Percentiles rank a stretch among this genome's conserved stretches.
Evolutionary conservation across 2,113 vertebrate genomes (phyloP).

Genomic region (Nicator chloris): DNA sequence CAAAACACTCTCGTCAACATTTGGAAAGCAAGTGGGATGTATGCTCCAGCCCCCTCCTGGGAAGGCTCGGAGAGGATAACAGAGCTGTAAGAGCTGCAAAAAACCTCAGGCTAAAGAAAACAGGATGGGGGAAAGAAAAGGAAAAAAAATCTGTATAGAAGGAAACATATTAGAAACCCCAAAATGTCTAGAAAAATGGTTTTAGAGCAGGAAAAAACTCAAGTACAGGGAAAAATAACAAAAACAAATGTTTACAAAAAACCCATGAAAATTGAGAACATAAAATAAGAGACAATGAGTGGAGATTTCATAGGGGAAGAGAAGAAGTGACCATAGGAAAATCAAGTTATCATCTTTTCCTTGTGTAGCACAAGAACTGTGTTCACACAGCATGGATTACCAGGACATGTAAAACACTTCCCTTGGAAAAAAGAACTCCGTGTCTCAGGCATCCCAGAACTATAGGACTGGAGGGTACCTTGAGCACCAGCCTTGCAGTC

Average conservation of each 20-base stretch:
- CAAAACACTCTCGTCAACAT: constrained; percentile 8
- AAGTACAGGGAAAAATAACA: not conserved
- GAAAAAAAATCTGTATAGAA: not conserved
- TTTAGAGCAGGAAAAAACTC: not conserved
- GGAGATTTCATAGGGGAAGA: not conserved
- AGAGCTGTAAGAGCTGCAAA: not conserved
- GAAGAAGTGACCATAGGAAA: not conserved
- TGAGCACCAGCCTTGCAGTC: not conserved
- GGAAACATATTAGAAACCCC: not conserved
- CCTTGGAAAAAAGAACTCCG: not conserved
- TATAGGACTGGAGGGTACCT: not conserved
- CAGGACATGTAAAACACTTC: not conserved
- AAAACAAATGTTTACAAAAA: not conserved
- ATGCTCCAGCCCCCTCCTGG: not conserved
- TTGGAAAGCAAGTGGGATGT: constrained; percentile 43
- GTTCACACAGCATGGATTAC: not conserved
- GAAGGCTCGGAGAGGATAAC: not conserved
- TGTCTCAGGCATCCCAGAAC: not conserved
- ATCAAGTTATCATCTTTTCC: not conserved
- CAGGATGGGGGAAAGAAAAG: not conserved
- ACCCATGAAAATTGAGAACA: not conserved
- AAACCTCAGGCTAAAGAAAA: not conserved
- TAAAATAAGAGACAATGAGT: not conserved
- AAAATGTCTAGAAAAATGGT: not conserved
- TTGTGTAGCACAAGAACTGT: not conserved